phyloP scores from a whole-genome alignment of 2,888 invertebrate genomes.

The Entomobrya proxima region DNA sequence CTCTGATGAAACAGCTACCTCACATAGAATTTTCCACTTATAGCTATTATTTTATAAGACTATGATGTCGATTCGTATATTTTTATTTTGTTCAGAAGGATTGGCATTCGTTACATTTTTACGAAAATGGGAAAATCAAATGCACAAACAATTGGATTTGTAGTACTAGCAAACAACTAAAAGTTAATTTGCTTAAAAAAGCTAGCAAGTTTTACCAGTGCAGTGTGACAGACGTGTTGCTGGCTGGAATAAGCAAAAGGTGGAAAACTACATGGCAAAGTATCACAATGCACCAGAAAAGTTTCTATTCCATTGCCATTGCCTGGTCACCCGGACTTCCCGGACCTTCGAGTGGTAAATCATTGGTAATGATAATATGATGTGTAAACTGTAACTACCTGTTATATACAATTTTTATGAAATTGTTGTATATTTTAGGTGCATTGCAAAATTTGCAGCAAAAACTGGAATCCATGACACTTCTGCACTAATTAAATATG shows the following conservation, averaged over 20 bases:
- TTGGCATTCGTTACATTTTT: background rate
- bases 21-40: no score
- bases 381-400: background rate
- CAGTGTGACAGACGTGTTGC: background rate
- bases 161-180: background rate
- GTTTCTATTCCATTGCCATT: background rate
- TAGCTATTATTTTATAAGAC: no score
- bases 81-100: conserved; percentile 8
- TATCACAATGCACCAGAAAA: background rate
- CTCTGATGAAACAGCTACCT: no score
- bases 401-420: background rate
- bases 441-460: no score
- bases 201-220: background rate
- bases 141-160: conserved; percentile 26
- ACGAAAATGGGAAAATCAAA: background rate
- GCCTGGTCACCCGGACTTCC: conserved; percentile 33
- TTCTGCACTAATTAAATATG: no score
- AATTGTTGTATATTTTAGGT: no score
- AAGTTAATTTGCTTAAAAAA: background rate
- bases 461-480: no score
- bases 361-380: background rate
- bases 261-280: conserved; percentile 26
- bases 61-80: no score
- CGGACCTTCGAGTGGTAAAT: conserved; percentile 25
- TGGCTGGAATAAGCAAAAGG: background rate